Percentiles rank a stretch among this genome's conserved stretches.
These are phyloP conservation scores for Tonatia bakeri DNA, from an alignment of 2,113 vertebrate genomes.

Conservation along the genomic window DNA sequence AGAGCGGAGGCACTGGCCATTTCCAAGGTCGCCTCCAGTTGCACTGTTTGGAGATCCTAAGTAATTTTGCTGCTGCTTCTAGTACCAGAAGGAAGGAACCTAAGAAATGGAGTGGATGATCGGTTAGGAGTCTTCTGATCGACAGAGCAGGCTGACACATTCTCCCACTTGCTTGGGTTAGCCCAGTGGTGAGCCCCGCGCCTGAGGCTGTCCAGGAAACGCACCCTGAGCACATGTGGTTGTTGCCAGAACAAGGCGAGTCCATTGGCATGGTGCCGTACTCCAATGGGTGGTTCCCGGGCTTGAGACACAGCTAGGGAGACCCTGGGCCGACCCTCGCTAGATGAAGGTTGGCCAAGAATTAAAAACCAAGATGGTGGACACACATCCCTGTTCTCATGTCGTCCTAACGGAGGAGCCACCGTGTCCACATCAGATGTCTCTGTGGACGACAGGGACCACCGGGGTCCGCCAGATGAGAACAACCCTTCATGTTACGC, in stretches of 20 bases:
- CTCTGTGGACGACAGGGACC: neutral
- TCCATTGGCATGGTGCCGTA: neutral
- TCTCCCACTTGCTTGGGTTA: fast-evolving
- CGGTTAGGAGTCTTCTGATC: too few species aligned
- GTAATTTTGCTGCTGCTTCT: neutral
- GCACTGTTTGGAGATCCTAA: neutral
- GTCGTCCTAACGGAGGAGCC: neutral
- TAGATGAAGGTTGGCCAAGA: neutral
- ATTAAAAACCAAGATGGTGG: neutral
- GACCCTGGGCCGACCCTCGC: neutral
- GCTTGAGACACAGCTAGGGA: fast-evolving
- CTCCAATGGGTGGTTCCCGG: fast-evolving
- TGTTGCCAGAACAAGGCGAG: fast-evolving
- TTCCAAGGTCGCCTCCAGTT: neutral
- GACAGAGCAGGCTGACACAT: neutral
- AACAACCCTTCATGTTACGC: neutral
- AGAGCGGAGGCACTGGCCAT: neutral
- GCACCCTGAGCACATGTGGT: neutral
- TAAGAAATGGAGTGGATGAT: neutral
- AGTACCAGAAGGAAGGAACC: neutral
- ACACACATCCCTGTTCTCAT: neutral
- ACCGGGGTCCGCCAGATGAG: neutral
- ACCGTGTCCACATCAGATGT: neutral
- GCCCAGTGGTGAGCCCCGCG: neutral
- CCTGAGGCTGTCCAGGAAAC: neutral